Conservation (phyloP, 2,797 vertebrate species). For the Sebastes matsubarae region DNA sequence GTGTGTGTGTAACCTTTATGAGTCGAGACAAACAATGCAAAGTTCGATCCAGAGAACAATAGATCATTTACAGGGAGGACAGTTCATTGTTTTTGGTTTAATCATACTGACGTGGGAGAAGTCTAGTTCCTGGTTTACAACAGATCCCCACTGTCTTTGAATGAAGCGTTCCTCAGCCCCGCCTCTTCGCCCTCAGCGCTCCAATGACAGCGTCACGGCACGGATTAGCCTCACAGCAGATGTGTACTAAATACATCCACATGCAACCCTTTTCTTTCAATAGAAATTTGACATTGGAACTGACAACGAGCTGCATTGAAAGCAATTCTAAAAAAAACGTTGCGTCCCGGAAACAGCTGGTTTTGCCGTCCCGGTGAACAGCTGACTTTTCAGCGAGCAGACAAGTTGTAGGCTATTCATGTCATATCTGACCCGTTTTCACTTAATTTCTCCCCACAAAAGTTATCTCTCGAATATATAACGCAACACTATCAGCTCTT, state of each 20-base stretch:
- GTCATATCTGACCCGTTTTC: too few species aligned
- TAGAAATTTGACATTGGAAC: not conserved
- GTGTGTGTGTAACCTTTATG: not conserved
- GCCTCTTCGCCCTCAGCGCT: not conserved
- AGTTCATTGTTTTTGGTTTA: slow-evolving; percentile 25
- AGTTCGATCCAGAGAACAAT: slow-evolving; percentile 39
- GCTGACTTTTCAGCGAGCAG: too few species aligned
- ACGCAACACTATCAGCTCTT: too few species aligned
- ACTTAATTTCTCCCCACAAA: too few species aligned
- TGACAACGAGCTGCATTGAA: too few species aligned
- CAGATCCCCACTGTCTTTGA: not conserved
- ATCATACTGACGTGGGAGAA: slow-evolving; percentile 1
- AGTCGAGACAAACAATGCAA: slow-evolving; percentile 51
- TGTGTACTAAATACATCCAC: not conserved
- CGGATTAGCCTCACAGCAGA: not conserved
- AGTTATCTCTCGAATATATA: too few species aligned
- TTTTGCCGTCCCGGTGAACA: too few species aligned
- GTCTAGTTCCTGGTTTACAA: slow-evolving; percentile 7
- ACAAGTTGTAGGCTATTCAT: too few species aligned
- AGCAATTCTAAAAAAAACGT: too few species aligned
- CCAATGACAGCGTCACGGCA: not conserved
- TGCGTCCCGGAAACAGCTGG: too few species aligned
- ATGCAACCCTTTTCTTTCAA: not conserved
- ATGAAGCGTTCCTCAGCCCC: too few species aligned
- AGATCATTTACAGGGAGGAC: slow-evolving; percentile 27